These are phyloP conservation scores for Amphipoea oculea DNA, from an alignment of 2,888 invertebrate species.

Conservation along the genomic window DNA sequence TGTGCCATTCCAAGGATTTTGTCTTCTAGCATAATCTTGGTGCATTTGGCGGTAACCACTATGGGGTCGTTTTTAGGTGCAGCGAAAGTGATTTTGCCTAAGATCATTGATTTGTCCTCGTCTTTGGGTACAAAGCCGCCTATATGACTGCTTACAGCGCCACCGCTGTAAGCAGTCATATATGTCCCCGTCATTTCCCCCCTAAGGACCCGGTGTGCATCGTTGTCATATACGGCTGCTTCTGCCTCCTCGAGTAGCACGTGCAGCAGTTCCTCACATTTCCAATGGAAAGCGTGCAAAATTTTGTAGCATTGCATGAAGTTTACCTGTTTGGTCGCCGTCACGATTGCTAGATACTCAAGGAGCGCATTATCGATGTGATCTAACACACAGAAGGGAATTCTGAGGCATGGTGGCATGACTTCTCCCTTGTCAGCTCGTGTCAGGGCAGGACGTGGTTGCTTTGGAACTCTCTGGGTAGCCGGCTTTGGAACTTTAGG, in stretches of 20 bases:
- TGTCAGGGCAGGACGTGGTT: constrained; percentile 3
- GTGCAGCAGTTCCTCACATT: constrained; percentile 1
- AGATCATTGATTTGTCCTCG: constrained; percentile 7
- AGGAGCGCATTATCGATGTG: constrained; percentile 36
- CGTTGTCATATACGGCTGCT: constrained; percentile 46
- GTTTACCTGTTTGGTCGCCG: constrained; percentile 32
- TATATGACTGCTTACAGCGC: not conserved
- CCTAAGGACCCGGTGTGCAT: constrained; percentile 14
- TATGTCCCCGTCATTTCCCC: constrained; percentile 33
- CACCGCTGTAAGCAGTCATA: constrained; percentile 41
- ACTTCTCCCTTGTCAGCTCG: constrained; percentile 46
- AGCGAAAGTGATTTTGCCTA: constrained; percentile 23
- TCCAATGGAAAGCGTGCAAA: not conserved
- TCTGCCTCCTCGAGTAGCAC: constrained; percentile 43
- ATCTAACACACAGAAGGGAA: constrained; percentile 2
- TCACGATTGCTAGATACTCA: constrained; percentile 37
- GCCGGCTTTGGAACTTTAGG: not conserved
- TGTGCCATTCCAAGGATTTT: constrained; percentile 29
- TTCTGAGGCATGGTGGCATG: constrained; percentile 5
- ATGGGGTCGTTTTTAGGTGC: constrained; percentile 28
- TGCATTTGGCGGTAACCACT: constrained; percentile 37
- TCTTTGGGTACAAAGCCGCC: constrained; percentile 22
- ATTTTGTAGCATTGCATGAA: constrained; percentile 25
- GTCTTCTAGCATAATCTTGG: constrained; percentile 49
- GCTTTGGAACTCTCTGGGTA: not conserved